Base-by-base conservation (phyloP, 2,888 invertebrate genomes). In the Sinelater perroti region DNA sequence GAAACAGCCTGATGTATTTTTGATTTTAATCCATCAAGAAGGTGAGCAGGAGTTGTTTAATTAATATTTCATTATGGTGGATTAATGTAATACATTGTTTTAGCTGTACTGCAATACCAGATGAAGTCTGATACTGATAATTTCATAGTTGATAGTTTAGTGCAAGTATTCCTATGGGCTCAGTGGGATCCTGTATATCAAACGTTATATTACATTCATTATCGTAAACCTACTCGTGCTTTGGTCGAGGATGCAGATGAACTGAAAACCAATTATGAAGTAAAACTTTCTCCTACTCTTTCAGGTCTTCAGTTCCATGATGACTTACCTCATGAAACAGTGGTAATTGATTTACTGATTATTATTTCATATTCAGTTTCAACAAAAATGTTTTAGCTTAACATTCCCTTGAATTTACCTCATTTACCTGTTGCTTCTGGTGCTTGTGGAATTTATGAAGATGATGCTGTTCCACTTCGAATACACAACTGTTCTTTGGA, bases 221-320 rank as follows among this genome's bases (percentile, higher is more conserved):
- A 90, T 68, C 86, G 89, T 46, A 86, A 86, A 69, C 85, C 88
- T 16, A 81, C 86, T 2, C 85, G 86, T 64, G 87, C 87, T 71
- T 84, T 88, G 63, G 85, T 85, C 33, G 80, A 84, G 54, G 84
- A 82, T 8, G 85, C 89, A 44, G 85, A 89, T 42, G 87, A 88
- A 83, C 30, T 84, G 59, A 85, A 85, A 56, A 78, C 78, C 47
- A 79, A 80, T 68, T 78, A 81, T 36, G 82, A 83, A 24, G 78
- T 80, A n/a, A 83, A 84, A 66, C 78, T 84, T 47, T 87, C 87
- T 38, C 90, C 92, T 3, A 89, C 88, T 0, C 79, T 94, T 5
- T 91, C 93, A 4, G 92, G 92, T 8, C 81, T 93, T 53, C 93
- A 93, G 76, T 93, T 93, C 74, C 92, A 93, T 71, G 90, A 91